Evolutionary conservation across 2,888 invertebrate genomes (phyloP), one percentile per base, ranked within the genome.

Genomic region (Trichopoda pennipes): DNA sequence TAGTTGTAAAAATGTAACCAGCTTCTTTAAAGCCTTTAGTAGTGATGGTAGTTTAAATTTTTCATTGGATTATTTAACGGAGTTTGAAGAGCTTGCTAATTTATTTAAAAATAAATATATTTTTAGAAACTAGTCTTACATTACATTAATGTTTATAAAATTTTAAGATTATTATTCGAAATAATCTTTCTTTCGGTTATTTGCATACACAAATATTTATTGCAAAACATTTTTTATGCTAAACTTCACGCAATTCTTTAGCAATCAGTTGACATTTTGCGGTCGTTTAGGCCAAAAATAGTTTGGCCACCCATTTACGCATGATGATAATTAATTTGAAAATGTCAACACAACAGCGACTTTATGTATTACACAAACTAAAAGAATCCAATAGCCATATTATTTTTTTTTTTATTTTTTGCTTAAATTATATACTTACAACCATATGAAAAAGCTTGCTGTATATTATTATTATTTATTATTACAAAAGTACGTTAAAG

Each of bases 251-350:
- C 51, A 58, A 58, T 75, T 70, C 28, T 55, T 61, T 55, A 56
- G 17, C 56, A 47, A 28, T 21, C 55, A 74, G 69, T 32, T 80
- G 79, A 74, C 79, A 80, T 80, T 80, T 80, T 80, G 79, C 79
- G 79, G 79, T 63, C 79, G 68, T 72, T 68, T 35, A 56, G 28
- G 10, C 49, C 61, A 68, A 73, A 73, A 79, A 73, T 73, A 73
- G 73, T 68, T 55, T 49, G 16, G 19, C 19, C 74, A 64, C 21
- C 14, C 55, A 17, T 32, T 60, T 53, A 73, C 51, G 12, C 55
- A 44, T 44, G 19, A 68, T n/a, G 32, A 61, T 55, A 80, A 80
- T 74, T 69, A 49, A 73, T 63, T 77, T 49, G 2, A 68, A 78
- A 78, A 60, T 78, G 32, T 55, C 42, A 78, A 49, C 44, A 56